phyloP scores from a whole-genome alignment of 2,113 vertebrate genomes.

The Gnathonemus longibarbis region DNA sequence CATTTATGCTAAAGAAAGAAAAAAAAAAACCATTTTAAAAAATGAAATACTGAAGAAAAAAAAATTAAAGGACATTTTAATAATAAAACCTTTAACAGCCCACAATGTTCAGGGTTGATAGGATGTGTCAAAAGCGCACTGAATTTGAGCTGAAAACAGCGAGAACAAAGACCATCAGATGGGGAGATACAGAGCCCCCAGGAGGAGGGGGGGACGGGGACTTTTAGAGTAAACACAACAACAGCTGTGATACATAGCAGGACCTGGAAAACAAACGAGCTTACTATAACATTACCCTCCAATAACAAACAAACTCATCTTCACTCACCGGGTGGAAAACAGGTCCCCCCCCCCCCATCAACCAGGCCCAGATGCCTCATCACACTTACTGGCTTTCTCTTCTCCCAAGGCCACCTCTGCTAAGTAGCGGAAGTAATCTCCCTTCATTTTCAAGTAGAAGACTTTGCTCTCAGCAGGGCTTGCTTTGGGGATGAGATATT shows the following conservation, averaged over 20 bases:
- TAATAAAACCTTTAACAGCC: not conserved
- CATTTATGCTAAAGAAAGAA: not conserved
- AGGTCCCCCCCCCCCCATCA: not conserved
- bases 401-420: conserved; percentile 82
- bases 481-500: conserved; percentile 51
- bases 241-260: not conserved
- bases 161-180: not conserved
- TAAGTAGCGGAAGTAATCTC: conserved; percentile 93
- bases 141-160: not conserved
- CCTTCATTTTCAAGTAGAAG: conserved; percentile 99
- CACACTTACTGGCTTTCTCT: conserved; percentile 67
- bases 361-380: not conserved
- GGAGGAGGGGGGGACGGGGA: not conserved
- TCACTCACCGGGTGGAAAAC: not conserved
- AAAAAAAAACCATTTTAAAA: not conserved
- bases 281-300: not conserved
- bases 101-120: not conserved
- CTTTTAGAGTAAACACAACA: not conserved
- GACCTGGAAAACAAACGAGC: not conserved
- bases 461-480: conserved; percentile 76
- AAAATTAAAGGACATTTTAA: not conserved
- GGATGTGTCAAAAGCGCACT: not conserved
- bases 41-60: not conserved
- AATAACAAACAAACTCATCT: not conserved
- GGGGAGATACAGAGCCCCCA: not conserved